Conservation (phyloP, 2,113 vertebrate genomes). For the Vicugna pacos region DNA sequence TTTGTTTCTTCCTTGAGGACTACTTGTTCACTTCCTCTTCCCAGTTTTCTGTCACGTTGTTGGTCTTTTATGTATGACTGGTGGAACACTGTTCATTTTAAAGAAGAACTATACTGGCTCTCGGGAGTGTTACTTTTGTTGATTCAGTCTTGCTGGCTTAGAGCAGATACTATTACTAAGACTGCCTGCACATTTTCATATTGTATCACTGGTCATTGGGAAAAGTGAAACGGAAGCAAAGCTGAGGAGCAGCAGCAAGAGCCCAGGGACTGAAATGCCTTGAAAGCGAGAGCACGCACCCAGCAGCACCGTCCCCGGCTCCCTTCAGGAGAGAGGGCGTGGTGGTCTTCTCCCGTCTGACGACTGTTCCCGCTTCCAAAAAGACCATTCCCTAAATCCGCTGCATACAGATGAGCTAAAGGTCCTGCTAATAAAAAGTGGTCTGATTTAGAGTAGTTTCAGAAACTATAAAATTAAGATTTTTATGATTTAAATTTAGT, state of each 20-base stretch:
- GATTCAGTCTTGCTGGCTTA: constrained; percentile 28
- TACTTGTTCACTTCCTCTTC: not conserved
- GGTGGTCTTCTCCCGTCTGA: not conserved
- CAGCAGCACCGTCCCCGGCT: fast-evolving
- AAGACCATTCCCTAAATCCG: not conserved
- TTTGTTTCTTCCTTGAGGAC: constrained; percentile 33
- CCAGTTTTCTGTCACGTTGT: constrained; percentile 26
- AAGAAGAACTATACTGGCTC: not conserved
- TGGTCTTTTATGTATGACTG: constrained; percentile 14
- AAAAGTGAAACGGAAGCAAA: not conserved
- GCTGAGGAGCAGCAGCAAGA: not conserved
- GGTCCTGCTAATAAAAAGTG: not conserved
- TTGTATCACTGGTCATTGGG: not conserved
- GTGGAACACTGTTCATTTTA: constrained; percentile 24
- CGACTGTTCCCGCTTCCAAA: not conserved
- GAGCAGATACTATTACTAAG: constrained; percentile 22
- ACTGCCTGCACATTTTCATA: not conserved
- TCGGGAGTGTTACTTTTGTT: constrained; percentile 14
- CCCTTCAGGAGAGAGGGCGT: not conserved
- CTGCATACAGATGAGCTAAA: not conserved
- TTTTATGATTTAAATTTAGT: constrained; percentile 64
- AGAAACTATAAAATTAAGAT: constrained; percentile 52
- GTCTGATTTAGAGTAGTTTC: constrained; percentile 16
- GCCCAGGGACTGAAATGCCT: not conserved
- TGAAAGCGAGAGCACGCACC: not conserved